Conservation (phyloP, 2,888 invertebrate species). For the Dynastes hyllus region DNA sequence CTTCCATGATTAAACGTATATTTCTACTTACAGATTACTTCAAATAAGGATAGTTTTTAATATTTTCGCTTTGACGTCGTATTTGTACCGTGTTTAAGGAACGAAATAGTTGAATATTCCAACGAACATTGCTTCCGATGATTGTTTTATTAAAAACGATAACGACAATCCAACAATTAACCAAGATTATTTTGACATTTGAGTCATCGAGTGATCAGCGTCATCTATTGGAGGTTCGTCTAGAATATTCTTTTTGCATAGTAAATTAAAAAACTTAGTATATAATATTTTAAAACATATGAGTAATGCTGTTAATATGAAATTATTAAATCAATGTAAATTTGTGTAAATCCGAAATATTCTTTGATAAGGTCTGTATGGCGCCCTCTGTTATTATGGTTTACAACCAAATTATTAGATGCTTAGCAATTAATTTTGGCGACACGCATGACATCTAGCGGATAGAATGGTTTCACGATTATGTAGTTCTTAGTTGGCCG, state of each 20-base stretch:
- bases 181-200: conserved; percentile 32
- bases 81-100: background rate
- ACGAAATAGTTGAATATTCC: conserved; percentile 16
- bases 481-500: conserved; percentile 54
- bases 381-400: background rate
- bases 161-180: conserved; percentile 34
- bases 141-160: conserved; percentile 27
- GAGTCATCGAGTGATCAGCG: conserved; percentile 26
- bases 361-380: background rate
- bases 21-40: background rate
- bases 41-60: background rate
- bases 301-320: background rate
- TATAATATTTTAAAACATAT: too few relatives aligned
- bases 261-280: too few relatives aligned
- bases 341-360: background rate
- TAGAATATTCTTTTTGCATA: too few relatives aligned
- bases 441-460: conserved; percentile 27
- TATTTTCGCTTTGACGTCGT: background rate
- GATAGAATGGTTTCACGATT: conserved; percentile 6
- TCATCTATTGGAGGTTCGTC: conserved; percentile 10
- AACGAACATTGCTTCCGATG: conserved; percentile 5
- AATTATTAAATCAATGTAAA: background rate
- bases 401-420: background rate
- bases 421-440: background rate
- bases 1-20: conserved; percentile 83